A percentile compares a stretch with the other conserved stretches of the same genome.
phyloP scores from a whole-genome alignment of 2,797 vertebrate genomes.

The Phyllotis vaccarum region DNA sequence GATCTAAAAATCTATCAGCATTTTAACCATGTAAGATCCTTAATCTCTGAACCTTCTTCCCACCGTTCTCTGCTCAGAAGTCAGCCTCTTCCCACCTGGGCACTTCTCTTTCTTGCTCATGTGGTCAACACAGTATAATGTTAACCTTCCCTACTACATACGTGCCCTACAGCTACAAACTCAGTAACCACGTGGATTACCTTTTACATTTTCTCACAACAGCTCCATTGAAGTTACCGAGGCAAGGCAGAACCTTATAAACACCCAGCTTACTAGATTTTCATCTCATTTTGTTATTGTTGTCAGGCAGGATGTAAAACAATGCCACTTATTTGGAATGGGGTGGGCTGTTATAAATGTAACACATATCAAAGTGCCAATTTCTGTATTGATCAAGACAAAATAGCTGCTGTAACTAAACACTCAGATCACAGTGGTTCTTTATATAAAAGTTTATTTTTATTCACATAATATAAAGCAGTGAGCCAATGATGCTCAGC shows the following conservation, averaged over 20 bases:
- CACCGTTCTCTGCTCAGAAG: neutral
- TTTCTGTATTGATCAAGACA: neutral
- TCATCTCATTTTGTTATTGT: neutral
- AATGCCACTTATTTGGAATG: neutral
- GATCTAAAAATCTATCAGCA: constrained; percentile 3
- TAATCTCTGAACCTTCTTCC: neutral
- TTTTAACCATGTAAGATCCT: constrained; percentile 16
- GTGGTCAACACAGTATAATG: neutral
- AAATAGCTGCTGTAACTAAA: neutral
- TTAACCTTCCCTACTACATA: neutral
- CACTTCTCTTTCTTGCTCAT: constrained; percentile 6
- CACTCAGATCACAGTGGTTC: neutral
- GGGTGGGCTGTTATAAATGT: neutral
- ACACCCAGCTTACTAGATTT: neutral
- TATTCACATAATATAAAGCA: constrained; percentile 7
- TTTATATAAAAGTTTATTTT: constrained; percentile 42
- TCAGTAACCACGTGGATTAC: neutral
- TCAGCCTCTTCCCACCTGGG: neutral
- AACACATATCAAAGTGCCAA: neutral
- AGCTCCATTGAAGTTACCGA: neutral
- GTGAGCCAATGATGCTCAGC: neutral
- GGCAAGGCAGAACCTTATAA: neutral
- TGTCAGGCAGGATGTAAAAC: neutral
- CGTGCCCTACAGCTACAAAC: neutral
- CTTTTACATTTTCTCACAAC: neutral